Base-by-base conservation (phyloP, 2,888 invertebrate species). In the Cosmopolites sordidus region DNA sequence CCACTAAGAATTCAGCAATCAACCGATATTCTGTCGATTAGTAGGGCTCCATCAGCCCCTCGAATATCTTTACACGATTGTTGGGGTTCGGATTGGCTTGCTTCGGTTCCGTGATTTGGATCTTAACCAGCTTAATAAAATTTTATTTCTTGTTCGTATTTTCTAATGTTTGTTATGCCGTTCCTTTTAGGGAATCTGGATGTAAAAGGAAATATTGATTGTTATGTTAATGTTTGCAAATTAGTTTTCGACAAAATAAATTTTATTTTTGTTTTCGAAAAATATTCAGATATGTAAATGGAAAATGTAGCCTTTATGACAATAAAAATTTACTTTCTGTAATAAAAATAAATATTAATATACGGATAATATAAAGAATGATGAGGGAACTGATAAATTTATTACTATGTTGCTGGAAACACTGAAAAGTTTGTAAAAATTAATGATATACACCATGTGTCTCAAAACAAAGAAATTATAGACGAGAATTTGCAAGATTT, bases 21-120 rank as follows among this genome's bases (percentile, higher is more conserved):
- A 39, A 33, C 45, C 52, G 38, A 52, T 47, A 42, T 46, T 47
- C 27, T n/a, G 48, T 29, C 51, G 56, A 52, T 56, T 56, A 56
- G 51, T 48, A 9, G 51, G 48, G 43, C 43, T 45, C 48, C 51
- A 52, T 48, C 43, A 48, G 30, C 52, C 56, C 51, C 48, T 42
- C 44, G 44, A 56, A 56, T 49, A 56, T 52, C 56, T 49, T 48
- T 52, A 52, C 56, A 52, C 48, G 56, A 51, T 47, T 46, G 51
- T 51, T 41, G 41, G 50, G 51, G 37, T 50, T 16, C 48, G 42
- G 48, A 56, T 56, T 45, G 56, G 51, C 51, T 56, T 40, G 56
- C 50, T 56, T 52, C 43, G 52, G 52, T 56, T 56, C 44, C 51
- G 56, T 56, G 51, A 56, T 56, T 56, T 52, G 49, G 56, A 45